phyloP scores from a whole-genome alignment of 2,888 invertebrate species.

The Ophonus ardosiacus region DNA sequence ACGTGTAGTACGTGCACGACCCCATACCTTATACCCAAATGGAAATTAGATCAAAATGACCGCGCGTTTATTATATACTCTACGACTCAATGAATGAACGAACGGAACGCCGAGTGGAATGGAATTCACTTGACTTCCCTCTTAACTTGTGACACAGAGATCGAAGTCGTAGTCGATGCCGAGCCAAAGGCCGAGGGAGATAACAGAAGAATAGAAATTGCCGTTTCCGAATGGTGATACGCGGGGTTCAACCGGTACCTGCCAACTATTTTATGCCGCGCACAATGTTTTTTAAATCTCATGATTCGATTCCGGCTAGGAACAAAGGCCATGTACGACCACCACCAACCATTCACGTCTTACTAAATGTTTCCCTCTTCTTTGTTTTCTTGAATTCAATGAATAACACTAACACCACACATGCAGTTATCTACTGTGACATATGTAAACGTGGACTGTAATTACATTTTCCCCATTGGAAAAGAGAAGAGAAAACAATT shows the following conservation, averaged over 20 bases:
- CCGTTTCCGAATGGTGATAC: conserved; percentile 52
- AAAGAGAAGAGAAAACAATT: conserved; percentile 48
- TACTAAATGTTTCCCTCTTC: conserved; percentile 41
- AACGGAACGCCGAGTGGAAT: neutral
- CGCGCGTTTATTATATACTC: conserved; percentile 41
- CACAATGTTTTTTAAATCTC: conserved; percentile 69
- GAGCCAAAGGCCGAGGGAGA: conserved; percentile 17
- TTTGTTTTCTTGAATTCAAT: conserved; percentile 15
- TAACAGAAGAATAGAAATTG: conserved; percentile 54
- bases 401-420: neutral
- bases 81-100: neutral
- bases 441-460: neutral
- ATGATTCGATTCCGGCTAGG: conserved; percentile 67
- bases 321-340: conserved; percentile 44
- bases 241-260: conserved; percentile 62
- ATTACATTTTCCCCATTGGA: conserved; percentile 43
- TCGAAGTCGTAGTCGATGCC: neutral
- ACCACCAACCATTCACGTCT: neutral
- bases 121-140: conserved; percentile 47
- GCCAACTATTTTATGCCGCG: conserved; percentile 68
- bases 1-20: neutral
- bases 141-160: conserved; percentile 1
- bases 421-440: too few species aligned
- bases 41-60: conserved; percentile 22
- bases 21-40: neutral